phyloP scores from a whole-genome alignment of 1,140 invertebrate genomes.

The Atta cephalotes region DNA sequence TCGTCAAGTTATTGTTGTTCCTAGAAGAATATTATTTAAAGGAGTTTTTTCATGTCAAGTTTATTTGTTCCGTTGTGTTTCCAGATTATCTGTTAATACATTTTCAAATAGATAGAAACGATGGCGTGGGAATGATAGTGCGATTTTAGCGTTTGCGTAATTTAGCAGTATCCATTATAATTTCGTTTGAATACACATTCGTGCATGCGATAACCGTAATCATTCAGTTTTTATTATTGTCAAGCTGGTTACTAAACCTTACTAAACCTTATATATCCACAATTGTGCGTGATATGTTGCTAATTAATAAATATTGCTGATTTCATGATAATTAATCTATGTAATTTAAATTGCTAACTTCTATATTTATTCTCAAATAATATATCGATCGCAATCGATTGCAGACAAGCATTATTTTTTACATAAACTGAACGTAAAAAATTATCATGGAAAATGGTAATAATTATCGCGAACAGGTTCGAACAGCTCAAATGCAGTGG shows the following conservation, averaged over 20 bases:
- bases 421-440: not conserved
- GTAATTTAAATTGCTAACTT: not conserved
- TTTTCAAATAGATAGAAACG: conserved; percentile 16
- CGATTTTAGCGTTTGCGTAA: conserved; percentile 25
- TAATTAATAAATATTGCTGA: not conserved
- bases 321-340: not conserved
- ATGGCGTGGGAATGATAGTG: not conserved
- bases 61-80: not conserved
- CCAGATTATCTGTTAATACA: conserved; percentile 40
- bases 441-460: conserved; percentile 31
- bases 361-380: not conserved
- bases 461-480: not conserved
- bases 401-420: not conserved
- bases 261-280: too few relatives aligned
- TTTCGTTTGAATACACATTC: not conserved
- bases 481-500: too few relatives aligned
- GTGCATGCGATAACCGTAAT: not conserved
- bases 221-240: not conserved
- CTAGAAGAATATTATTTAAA: conserved; percentile 5
- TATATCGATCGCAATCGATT: not conserved
- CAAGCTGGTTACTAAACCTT: too few relatives aligned
- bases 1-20: not conserved
- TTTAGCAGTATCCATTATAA: not conserved
- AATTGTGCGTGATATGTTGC: not conserved
- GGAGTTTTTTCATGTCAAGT: not conserved